Base-by-base conservation (phyloP, 2,797 vertebrate species). In the Molossus molossus region DNA sequence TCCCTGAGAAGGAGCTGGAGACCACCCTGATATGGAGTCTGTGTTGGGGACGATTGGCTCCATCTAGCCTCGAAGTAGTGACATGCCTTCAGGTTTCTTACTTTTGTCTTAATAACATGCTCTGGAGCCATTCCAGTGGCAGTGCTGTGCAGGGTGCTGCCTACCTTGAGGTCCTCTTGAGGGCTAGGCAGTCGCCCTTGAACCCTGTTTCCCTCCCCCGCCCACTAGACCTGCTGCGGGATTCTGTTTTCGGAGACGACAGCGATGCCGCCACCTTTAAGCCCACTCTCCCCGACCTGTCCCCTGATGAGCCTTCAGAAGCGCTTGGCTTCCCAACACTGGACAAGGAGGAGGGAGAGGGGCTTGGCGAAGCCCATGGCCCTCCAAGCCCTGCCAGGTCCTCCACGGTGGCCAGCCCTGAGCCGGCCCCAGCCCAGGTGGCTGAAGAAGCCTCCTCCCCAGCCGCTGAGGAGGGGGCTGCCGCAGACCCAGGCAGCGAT, bases 251-350 rank as follows among this genome's bases (percentile, higher is more conserved):
- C 97, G 99, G 98, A 98, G 99, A 99, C 13, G 99, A 99, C 98
- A 99, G 99, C 87, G 99, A 99, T 0, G 98, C 99, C 80, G 99
- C 99, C 98, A 99, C 99, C 98, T 99, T 99, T 98, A 99, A 99
- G 99, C 99, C 99, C 97, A 99, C 99, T 98, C 99, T 99, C 97
- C 99, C 99, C 45, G 99, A 99, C 98, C 98, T 99, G 98, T 99
- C 99, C 98, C 99, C 99, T 0, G 99, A 99, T 1, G 99, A 99
- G 98, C 99, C 99, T 98, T 99, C 98, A 6, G 99, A 99, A 95
- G 98, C 97, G 88, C 98, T 98, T 70, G 1, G 97, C 98, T 98
- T 98, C 98, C 98, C 98, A 73, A 77, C 98, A 50, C 79, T 96
- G 87, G 98, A 97, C 73, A 97, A 98, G 97, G 98, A 79, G 80